A percentile compares a stretch with the other conserved stretches of the same genome.
Evolutionary conservation across 2,888 invertebrate species (phyloP).

Genomic region (Charanyca ferruginea): DNA sequence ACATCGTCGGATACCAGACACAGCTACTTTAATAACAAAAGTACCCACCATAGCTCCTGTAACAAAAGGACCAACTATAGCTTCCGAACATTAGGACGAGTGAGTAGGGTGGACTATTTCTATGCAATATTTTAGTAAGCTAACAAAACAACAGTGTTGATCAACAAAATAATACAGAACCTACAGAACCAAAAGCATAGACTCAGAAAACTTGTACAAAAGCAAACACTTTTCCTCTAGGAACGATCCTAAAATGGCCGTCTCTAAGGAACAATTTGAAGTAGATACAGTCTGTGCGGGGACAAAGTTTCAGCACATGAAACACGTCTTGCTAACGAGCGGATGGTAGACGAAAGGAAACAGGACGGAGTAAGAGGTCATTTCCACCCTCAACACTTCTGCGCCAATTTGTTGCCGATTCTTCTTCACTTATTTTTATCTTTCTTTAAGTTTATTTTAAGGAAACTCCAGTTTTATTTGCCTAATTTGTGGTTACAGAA

Average conservation of each 20-base stretch:
- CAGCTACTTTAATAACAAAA: no score
- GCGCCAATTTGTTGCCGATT: slow-evolving; percentile 37
- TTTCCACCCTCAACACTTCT: slow-evolving; percentile 24
- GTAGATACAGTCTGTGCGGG: background rate
- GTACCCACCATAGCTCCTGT: no score
- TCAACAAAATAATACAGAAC: background rate
- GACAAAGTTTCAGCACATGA: slow-evolving; percentile 47
- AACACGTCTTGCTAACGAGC: slow-evolving; percentile 56
- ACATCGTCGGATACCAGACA: no score
- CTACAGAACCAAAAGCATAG: no score
- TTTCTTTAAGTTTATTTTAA: background rate
- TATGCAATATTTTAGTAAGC: background rate
- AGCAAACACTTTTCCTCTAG: background rate
- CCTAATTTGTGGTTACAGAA: background rate
- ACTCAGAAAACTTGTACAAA: background rate
- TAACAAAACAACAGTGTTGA: background rate
- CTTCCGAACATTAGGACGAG: background rate
- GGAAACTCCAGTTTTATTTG: background rate
- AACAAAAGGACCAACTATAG: no score
- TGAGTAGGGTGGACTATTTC: background rate
- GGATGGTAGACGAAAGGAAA: slow-evolving; percentile 46
- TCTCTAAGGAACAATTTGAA: slow-evolving; percentile 16
- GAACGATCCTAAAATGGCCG: slow-evolving; percentile 3
- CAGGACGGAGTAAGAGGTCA: slow-evolving; percentile 40
- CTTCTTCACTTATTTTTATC: slow-evolving; percentile 9